Base-by-base conservation (phyloP, 2,797 vertebrate species). In the Pseudochromis fuscus region DNA sequence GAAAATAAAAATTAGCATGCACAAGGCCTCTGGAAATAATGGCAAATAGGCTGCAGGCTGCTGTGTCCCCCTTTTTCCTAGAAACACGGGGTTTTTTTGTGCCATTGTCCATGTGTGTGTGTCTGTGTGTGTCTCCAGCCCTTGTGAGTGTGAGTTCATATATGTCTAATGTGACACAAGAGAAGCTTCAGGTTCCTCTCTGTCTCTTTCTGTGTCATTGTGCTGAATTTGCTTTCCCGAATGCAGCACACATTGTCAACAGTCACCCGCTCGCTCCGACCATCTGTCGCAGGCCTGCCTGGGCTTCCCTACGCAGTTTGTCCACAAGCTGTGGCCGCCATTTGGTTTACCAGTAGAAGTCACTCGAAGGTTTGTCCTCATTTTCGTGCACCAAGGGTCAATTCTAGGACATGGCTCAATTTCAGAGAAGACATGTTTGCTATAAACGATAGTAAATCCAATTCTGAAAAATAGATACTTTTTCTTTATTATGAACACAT, bases 251-350 rank as follows among this genome's bases (percentile, higher is more conserved):
- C 83, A 71, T 67, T 82, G 87, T 88, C 82, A 65, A 64, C 82
- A 77, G 86, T 86, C 82, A 73, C 77, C 69, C 59, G 63, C 75
- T 87, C 78, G 50, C 82, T 67, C 49, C 10, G 66, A 78, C 92
- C 90, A 93, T 93, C 91, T 93, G 91, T 85, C 79, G 40, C 73
- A 33, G 74, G 75, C 77, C 73, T 72, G 81, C 71, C 67, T 35
- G 63, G 87, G 72, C 82, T 85, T 87, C 77, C 82, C 77, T 78
- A 53, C 84, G 61, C 87, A 83, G 73, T 89, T 84, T 89, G 87
- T 86, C 86, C 85, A 88, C 89, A 89, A 89, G 87, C 89, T 88
- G 89, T 68, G 72, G 72, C 67, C 64, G 84, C 87, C 89, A 84
- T 90, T 91, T 91, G 89, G 61, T 85, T 81, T 21, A 38, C 53